phyloP scores from a whole-genome alignment of 2,113 vertebrate species.

The Speoplatyrhinus poulsoni region DNA sequence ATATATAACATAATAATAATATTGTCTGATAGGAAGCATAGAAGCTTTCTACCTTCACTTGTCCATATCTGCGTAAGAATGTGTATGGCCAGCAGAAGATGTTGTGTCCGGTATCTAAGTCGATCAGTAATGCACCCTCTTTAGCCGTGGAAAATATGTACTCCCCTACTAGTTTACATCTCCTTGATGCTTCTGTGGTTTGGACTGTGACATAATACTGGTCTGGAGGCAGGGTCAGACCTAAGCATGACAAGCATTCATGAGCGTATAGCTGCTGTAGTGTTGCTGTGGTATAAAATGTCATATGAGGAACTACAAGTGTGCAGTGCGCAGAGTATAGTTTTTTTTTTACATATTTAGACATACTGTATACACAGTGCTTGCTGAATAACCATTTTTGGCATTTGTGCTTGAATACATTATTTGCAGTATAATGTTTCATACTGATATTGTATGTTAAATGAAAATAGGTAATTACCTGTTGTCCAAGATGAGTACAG shows the following conservation, averaged over 20 bases:
- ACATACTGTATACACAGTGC: constrained; percentile 34
- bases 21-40: too few relatives aligned
- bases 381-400: constrained; percentile 48
- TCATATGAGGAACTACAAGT: neutral
- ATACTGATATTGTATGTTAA: neutral
- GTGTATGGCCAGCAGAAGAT: constrained; percentile 84
- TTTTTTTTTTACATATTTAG: constrained; percentile 46
- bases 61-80: constrained; percentile 84
- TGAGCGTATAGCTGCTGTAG: neutral
- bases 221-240: constrained; percentile 39
- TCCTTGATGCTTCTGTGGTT: constrained; percentile 74
- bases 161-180: constrained; percentile 79
- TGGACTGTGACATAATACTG: constrained; percentile 79
- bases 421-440: constrained; percentile 15
- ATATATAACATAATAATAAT: neutral
- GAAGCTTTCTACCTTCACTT: constrained; percentile 79
- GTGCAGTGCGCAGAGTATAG: constrained; percentile 34
- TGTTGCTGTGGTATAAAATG: neutral
- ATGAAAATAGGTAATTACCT: constrained; percentile 47
- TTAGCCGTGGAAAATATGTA: constrained; percentile 76
- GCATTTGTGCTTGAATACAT: constrained; percentile 41
- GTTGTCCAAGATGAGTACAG: constrained; percentile 84
- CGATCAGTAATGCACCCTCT: constrained; percentile 74
- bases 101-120: constrained; percentile 42
- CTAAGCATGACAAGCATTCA: constrained; percentile 22